A percentile compares a stretch with the other conserved stretches of the same genome.
phyloP scores from a whole-genome alignment of 2,797 vertebrate genomes.

The Hipposideros larvatus region DNA sequence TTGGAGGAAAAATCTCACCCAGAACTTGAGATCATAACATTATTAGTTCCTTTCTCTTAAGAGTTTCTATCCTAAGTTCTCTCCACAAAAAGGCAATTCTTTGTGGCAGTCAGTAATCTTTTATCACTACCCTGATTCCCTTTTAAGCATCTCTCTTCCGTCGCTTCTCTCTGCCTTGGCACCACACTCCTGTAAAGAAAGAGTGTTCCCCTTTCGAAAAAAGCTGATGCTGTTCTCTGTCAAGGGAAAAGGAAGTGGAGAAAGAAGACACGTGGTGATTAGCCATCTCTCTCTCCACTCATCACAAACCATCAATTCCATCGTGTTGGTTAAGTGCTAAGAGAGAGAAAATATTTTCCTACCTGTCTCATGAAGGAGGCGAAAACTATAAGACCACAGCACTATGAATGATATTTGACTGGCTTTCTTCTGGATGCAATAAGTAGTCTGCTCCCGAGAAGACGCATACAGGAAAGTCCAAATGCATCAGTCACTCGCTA shows the following conservation, averaged over 20 bases:
- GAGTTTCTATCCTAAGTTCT: neutral
- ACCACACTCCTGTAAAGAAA: slow-evolving; percentile 39
- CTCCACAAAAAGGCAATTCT: neutral
- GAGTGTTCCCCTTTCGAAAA: neutral
- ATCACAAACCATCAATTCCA: neutral
- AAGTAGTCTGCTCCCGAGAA: neutral
- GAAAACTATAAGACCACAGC: neutral
- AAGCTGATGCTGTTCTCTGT: neutral
- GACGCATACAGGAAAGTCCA: neutral
- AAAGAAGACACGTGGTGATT: neutral
- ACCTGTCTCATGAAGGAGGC: neutral
- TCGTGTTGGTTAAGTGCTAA: neutral
- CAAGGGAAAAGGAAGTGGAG: neutral
- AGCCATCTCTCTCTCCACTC: neutral
- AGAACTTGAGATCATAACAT: neutral
- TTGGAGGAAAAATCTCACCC: neutral
- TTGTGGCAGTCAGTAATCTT: neutral
- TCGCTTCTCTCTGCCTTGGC: neutral
- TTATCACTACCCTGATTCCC: neutral
- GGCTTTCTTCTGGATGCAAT: slow-evolving; percentile 40
- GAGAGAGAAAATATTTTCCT: neutral
- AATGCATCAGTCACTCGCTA: neutral
- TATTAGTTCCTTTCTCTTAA: neutral
- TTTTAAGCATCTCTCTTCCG: neutral
- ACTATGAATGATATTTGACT: neutral